Evolutionary conservation across 2,888 invertebrate genomes (phyloP).

Genomic region (Alloplasta piceator): DNA sequence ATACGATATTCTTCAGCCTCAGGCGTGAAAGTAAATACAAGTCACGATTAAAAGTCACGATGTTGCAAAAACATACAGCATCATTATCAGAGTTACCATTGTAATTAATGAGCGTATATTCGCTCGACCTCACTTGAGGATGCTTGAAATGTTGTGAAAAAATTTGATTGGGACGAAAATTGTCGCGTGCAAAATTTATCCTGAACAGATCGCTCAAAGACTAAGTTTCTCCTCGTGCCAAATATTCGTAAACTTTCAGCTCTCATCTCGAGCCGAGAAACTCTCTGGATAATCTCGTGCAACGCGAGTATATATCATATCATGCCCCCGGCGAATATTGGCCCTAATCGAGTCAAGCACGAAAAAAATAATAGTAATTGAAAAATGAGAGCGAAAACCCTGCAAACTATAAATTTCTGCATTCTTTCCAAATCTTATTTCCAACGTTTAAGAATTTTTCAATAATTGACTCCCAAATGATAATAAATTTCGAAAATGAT

Average conservation of each 20-base stretch:
- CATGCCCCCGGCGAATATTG: conserved; percentile 53
- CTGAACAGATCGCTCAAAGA: too few relatives aligned
- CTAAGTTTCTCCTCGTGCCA: not conserved
- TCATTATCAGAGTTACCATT: conserved; percentile 15
- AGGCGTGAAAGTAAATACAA: conserved; percentile 25
- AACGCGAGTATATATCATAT: conserved; percentile 29
- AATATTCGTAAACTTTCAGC: not conserved
- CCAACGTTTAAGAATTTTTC: too few relatives aligned
- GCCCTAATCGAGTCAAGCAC: conserved; percentile 58
- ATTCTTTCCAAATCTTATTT: too few relatives aligned
- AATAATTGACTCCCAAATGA: too few relatives aligned
- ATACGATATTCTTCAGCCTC: conserved; percentile 7
- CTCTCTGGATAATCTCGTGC: conserved; percentile 9
- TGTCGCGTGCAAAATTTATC: conserved; percentile 7
- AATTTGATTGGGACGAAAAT: not conserved
- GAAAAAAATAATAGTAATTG: not conserved
- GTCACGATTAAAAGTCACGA: conserved; percentile 24
- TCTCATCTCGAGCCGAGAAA: conserved; percentile 31
- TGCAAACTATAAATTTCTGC: too few relatives aligned
- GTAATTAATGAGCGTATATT: conserved; percentile 8
- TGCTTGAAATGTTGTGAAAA: too few relatives aligned
- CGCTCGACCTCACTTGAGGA: not conserved
- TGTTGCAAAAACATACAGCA: conserved; percentile 4
- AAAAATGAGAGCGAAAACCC: too few relatives aligned
- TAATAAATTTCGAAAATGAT: too few relatives aligned